A percentile compares a stretch with the other conserved stretches of the same genome.
Evolutionary conservation across 2,888 invertebrate species (phyloP).

Genomic region (Drosophila putrida): DNA sequence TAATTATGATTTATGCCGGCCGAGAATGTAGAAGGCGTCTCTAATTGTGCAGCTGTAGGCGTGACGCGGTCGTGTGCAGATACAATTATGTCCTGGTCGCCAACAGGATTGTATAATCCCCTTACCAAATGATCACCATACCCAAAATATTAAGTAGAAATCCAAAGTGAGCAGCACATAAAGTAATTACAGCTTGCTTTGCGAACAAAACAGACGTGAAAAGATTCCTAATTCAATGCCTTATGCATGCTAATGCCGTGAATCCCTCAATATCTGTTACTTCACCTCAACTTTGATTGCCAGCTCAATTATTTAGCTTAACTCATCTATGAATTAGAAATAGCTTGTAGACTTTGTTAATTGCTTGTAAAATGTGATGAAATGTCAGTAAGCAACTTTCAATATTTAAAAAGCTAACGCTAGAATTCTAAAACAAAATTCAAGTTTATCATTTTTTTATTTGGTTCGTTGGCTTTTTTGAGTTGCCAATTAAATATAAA

Average conservation of each 20-base stretch:
- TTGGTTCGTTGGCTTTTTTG: no score
- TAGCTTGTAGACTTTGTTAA: no score
- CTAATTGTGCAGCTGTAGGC: conserved; percentile 60
- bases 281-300: conserved; percentile 1
- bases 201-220: conserved; percentile 23
- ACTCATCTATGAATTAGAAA: no score
- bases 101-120: conserved; percentile 11
- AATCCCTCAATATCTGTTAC: conserved; percentile 5
- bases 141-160: conserved; percentile 62
- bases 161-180: conserved; percentile 63
- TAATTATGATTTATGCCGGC: conserved; percentile 72
- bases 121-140: conserved; percentile 37
- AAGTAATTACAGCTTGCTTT: conserved; percentile 65
- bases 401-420: no score
- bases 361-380: no score
- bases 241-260: conserved; percentile 55
- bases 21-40: conserved; percentile 67
- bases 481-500: no score
- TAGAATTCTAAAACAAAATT: no score
- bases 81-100: conserved; percentile 57
- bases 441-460: no score
- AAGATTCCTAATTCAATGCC: conserved; percentile 47
- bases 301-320: neutral
- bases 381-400: no score
- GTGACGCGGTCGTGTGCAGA: conserved; percentile 36